Conservation (phyloP, 2,797 vertebrate genomes). For the Chrosomus eos region DNA sequence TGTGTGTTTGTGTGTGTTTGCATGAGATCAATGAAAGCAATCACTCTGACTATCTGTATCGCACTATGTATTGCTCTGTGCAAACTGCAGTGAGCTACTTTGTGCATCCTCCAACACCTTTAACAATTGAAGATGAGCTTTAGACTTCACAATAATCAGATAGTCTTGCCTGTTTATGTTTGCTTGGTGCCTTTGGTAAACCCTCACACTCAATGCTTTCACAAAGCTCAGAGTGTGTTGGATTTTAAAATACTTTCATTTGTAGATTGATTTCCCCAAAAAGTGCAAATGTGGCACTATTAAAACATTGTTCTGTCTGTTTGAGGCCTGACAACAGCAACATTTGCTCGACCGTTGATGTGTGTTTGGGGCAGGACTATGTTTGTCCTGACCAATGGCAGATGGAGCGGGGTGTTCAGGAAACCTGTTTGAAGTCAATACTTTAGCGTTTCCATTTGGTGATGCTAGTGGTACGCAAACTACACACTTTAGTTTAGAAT, state of each 20-base stretch:
- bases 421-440: neutral
- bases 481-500: neutral
- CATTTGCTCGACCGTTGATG: neutral
- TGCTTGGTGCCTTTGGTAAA: constrained; percentile 22
- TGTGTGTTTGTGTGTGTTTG: constrained; percentile 48
- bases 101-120: neutral
- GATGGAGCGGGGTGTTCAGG: neutral
- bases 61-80: constrained; percentile 43
- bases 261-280: neutral
- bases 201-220: neutral
- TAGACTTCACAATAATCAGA: neutral
- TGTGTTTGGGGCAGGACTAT: neutral
- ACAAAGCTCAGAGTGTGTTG: neutral
- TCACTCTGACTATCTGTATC: constrained; percentile 43
- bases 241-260: neutral
- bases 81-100: constrained; percentile 23
- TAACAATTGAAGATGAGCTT: constrained; percentile 18
- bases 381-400: neutral
- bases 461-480: neutral
- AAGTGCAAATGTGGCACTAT: neutral
- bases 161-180: neutral
- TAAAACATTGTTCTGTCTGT: too few species aligned
- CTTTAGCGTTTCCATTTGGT: neutral
- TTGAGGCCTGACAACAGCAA: too few species aligned
- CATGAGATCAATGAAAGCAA: constrained; percentile 50